phyloP scores from a whole-genome alignment of 2,113 vertebrate genomes.

The Phrynosoma blainvillii region DNA sequence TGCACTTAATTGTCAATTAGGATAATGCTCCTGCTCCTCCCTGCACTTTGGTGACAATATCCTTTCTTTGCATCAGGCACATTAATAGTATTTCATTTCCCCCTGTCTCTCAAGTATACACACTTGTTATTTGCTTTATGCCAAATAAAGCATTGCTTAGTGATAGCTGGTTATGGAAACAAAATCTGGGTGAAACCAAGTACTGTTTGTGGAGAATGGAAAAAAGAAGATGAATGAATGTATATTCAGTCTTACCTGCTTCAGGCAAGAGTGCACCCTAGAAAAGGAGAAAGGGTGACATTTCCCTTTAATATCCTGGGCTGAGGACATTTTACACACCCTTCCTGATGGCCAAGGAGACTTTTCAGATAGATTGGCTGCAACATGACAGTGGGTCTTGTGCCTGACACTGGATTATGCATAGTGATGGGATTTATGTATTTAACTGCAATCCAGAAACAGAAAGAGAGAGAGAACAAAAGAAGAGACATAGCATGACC shows the following conservation, averaged over 20 bases:
- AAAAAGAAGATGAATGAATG: neutral
- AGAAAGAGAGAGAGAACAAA: too few relatives aligned
- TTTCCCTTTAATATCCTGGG: neutral
- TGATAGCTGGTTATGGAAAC: neutral
- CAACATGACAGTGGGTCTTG: neutral
- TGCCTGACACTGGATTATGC: neutral
- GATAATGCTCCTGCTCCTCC: neutral
- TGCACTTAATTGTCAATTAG: conserved; percentile 1
- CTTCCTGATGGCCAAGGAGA: neutral
- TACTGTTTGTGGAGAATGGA: neutral
- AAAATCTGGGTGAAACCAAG: neutral
- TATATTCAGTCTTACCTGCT: neutral
- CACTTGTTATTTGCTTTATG: neutral
- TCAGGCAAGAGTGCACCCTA: neutral
- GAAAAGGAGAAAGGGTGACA: neutral
- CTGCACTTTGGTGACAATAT: neutral
- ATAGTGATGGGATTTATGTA: neutral
- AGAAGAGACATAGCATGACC: neutral
- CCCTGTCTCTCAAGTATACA: neutral
- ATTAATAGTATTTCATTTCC: neutral
- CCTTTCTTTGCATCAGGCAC: neutral
- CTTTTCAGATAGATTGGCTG: neutral
- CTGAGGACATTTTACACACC: neutral
- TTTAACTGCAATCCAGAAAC: neutral
- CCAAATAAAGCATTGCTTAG: neutral